Evolutionary conservation across 2,888 invertebrate species (phyloP).

Genomic region (Clepsis dumicolana): DNA sequence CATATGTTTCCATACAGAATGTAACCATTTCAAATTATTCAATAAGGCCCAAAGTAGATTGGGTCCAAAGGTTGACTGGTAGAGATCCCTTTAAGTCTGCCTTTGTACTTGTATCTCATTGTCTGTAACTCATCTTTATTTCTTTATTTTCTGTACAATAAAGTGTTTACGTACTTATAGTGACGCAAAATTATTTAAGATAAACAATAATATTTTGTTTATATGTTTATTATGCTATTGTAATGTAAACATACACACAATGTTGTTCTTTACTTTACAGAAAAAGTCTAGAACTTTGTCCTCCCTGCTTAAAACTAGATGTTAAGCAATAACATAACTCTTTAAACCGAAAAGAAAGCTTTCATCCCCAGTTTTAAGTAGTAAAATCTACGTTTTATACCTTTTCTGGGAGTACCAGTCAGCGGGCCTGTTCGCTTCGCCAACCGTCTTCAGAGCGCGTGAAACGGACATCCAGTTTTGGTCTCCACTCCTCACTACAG

Average conservation of each 20-base stretch:
- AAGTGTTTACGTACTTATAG: no score
- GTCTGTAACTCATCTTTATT: no score
- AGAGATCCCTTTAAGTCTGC: no score
- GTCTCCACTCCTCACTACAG: constrained; percentile 94
- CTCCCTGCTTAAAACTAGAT: neutral
- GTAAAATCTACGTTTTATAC: constrained; percentile 49
- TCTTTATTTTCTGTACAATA: no score
- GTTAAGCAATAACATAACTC: neutral
- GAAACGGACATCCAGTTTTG: constrained; percentile 97
- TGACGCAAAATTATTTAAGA: no score
- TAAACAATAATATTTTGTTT: constrained; percentile 2
- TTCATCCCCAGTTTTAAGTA: neutral
- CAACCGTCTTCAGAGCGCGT: constrained; percentile 91
- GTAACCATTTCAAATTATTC: no score
- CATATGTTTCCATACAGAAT: no score
- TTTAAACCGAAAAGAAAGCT: neutral
- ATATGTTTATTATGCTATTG: constrained; percentile 11
- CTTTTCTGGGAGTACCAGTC: constrained; percentile 95
- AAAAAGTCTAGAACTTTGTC: neutral
- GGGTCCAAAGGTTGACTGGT: no score
- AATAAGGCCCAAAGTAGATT: no score
- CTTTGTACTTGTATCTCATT: no score
- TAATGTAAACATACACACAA: neutral
- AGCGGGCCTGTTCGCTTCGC: constrained; percentile 90
- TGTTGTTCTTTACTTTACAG: neutral